These are phyloP conservation scores for Drosophila kikkawai DNA, from an alignment of 1,140 invertebrate species.

Conservation along the genomic window DNA sequence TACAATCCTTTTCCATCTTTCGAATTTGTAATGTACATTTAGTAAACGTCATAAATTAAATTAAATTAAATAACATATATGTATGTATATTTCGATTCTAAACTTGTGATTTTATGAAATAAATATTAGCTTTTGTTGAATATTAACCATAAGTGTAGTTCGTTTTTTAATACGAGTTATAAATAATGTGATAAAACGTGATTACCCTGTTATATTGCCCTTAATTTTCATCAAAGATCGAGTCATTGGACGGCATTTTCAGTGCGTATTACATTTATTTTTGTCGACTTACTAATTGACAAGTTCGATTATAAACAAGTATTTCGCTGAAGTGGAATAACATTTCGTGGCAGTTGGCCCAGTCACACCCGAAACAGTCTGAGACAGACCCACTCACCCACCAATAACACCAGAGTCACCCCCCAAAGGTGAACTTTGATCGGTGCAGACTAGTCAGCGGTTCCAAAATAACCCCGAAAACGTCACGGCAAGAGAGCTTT, in stretches of 20 bases:
- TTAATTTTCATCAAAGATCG: background rate
- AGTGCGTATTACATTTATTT: slow-evolving; percentile 59
- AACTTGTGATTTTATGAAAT: too few species aligned
- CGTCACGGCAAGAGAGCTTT: slow-evolving; percentile 46
- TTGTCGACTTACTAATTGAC: slow-evolving; percentile 67
- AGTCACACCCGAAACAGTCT: slow-evolving; percentile 24
- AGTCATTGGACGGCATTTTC: background rate
- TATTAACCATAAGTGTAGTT: background rate
- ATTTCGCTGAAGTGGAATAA: slow-evolving; percentile 52
- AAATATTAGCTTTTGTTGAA: background rate
- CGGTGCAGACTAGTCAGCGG: slow-evolving; percentile 22
- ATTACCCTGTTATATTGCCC: background rate
- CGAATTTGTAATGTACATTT: too few species aligned
- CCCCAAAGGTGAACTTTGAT: slow-evolving; percentile 50
- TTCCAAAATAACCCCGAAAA: slow-evolving; percentile 59
- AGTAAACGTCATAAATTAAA: too few species aligned
- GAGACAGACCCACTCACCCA: slow-evolving; percentile 11
- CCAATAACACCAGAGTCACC: background rate
- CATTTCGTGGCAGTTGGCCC: slow-evolving; percentile 42
- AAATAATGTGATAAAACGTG: background rate
- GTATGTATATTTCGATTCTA: too few species aligned
- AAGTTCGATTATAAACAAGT: slow-evolving; percentile 23
- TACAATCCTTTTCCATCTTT: background rate
- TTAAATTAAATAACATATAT: too few species aligned
- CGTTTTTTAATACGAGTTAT: background rate